phyloP scores from a whole-genome alignment of 2,797 vertebrate genomes.

The Setipinna tenuifilis region DNA sequence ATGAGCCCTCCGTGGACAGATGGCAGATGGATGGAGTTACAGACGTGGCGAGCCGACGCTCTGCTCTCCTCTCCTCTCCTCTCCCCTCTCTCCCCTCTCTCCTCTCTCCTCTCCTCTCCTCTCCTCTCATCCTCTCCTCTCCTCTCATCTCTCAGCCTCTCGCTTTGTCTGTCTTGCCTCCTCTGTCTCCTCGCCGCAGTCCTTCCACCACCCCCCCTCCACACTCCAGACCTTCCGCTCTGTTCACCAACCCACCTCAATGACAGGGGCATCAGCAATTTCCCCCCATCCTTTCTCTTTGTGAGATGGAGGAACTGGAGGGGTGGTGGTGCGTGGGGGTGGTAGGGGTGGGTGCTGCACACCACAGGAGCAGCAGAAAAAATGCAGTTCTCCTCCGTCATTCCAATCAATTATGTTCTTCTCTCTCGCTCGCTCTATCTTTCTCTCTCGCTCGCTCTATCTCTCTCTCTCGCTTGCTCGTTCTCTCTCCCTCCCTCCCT shows the following conservation, averaged over 20 bases:
- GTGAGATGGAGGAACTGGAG: not conserved
- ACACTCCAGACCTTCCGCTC: not conserved
- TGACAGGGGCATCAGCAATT: conserved; percentile 29
- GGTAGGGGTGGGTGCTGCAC: conserved; percentile 38
- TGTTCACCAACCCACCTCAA: not conserved
- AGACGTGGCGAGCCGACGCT: not conserved
- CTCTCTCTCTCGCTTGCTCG: too few species aligned
- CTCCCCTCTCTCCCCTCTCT: not conserved
- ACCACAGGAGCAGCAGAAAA: conserved; percentile 56
- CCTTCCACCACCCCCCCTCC: conserved; percentile 23
- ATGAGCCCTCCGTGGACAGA: conserved; percentile 1
- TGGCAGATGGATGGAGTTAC: not conserved
- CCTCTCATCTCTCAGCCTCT: conserved; percentile 18
- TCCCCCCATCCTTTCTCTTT: not conserved
- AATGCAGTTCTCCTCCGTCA: conserved; percentile 58
- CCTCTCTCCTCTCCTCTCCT: not conserved
- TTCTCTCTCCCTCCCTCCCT: too few species aligned
- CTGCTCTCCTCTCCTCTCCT: not conserved
- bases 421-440: too few species aligned
- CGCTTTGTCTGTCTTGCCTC: conserved; percentile 34
- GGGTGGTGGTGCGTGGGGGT: conserved; percentile 36
- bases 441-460: too few species aligned
- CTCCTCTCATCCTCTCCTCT: not conserved
- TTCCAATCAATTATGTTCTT: conserved; percentile 42
- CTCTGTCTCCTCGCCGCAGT: not conserved